phyloP scores from a whole-genome alignment of 2,113 vertebrate species.

The Bos javanicus region DNA sequence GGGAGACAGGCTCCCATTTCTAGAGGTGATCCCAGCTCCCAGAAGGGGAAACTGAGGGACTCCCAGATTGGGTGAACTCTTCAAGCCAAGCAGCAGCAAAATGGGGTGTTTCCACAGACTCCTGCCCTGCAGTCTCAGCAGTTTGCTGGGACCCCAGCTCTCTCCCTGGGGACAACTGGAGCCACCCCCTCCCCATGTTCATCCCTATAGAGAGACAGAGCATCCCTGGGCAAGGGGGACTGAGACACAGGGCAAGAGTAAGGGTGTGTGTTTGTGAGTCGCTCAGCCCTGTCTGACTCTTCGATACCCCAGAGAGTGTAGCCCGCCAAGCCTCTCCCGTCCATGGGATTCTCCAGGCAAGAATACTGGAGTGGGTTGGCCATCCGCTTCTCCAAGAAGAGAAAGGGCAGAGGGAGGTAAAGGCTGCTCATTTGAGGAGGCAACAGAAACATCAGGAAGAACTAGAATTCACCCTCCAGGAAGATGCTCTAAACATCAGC shows the following conservation, averaged over 20 bases:
- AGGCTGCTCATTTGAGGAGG: neutral
- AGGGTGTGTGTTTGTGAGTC: neutral
- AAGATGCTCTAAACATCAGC: neutral
- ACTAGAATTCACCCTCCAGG: neutral
- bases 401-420: neutral
- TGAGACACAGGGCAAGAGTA: neutral
- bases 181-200: neutral
- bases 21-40: neutral
- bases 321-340: neutral
- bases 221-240: neutral
- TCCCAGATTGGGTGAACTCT: neutral
- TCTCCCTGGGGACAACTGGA: neutral
- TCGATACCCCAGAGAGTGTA: neutral
- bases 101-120: too few relatives aligned
- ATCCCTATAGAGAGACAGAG: neutral
- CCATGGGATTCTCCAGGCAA: neutral
- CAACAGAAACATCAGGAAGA: neutral
- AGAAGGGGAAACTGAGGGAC: neutral
- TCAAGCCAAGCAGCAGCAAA: neutral
- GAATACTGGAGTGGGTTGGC: neutral
- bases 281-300: neutral
- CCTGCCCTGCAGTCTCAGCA: fast-evolving
- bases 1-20: neutral
- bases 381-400: neutral
- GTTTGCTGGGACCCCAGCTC: neutral